Base-by-base conservation (phyloP, 2,797 vertebrate genomes). In the Chloroceryle inda region DNA sequence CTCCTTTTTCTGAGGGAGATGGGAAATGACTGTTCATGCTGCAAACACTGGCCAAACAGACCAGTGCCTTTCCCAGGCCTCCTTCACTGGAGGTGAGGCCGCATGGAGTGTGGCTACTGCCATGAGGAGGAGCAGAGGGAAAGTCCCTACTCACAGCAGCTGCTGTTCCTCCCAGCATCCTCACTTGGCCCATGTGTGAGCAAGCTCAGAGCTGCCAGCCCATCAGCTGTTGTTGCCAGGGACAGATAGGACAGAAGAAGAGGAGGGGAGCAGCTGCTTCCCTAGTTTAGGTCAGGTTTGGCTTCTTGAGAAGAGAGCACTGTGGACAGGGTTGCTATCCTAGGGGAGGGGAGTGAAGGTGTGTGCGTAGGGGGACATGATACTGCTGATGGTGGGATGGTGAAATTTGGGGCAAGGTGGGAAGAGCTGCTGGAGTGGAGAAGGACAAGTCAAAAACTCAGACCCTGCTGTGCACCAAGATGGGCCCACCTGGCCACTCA, bases 101-200 rank as follows among this genome's bases (percentile, higher is more conserved):
- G 49, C 3, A 0, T 50, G 31, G 52, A 55, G 26, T 0, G 1
- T 8, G 20, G 73, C 33, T 85, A 13, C 81, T 35, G 31, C 62
- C 21, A 13, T 2, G 16, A 71, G 64, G 59, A 88, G 40, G 24
- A 59, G 18, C 2, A 2, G 29, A 73, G 8, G 67, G 50, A 67
- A 85, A 63, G 81, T 18, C 50, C 42, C 59, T 64, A 6, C 10
- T 64, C 0, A 0, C 10, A 29, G 5, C 3, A 64, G 31, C 40
- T 76, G 74, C 77, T 81, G 53, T 58, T 82, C 58, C 58, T 71
- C 79, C 68, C 40, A 9, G 27, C 17, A 53, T 49, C 66, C 80
- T 44, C 5, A 0, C 24, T n/a, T 35, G 44, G 4, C 45, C 50
- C 0, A 0, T 26, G 20, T 5, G 3, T 35, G 8, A 40, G 24